These are phyloP conservation scores for Stegostoma tigrinum DNA, from an alignment of 2,113 vertebrate species.

Conservation along the genomic window DNA sequence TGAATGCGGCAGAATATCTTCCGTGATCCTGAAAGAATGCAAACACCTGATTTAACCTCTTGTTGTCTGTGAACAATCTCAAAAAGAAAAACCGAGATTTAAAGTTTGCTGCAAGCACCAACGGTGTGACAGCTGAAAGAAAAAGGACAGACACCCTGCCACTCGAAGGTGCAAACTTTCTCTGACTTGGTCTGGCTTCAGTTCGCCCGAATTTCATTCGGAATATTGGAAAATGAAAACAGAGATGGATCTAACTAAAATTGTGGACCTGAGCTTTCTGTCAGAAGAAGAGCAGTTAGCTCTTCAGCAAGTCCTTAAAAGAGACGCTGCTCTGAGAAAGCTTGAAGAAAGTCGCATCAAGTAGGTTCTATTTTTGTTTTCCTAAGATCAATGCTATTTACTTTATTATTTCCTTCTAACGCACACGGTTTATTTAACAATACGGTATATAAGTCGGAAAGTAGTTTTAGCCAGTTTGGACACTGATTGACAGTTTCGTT, in stretches of 20 bases:
- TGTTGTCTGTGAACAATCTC: neutral
- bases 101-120: neutral
- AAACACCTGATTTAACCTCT: neutral
- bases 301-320: constrained; percentile 70
- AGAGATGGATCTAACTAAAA: constrained; percentile 46
- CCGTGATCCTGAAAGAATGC: neutral
- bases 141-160: neutral
- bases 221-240: constrained; percentile 47
- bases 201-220: too few relatives aligned
- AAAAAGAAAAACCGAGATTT: neutral
- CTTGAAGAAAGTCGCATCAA: constrained; percentile 75
- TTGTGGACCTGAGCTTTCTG: constrained; percentile 81
- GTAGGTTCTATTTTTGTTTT: constrained; percentile 51
- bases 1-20: neutral
- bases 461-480: constrained; percentile 94
- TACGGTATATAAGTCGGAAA: constrained; percentile 99
- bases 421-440: constrained; percentile 99
- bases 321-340: constrained; percentile 67
- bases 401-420: constrained; percentile 52
- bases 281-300: constrained; percentile 69
- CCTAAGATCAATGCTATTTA: neutral
- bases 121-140: neutral
- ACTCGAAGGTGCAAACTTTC: neutral
- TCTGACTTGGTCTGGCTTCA: neutral
- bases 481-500: constrained; percentile 93